A percentile compares a stretch with the other conserved stretches of the same genome.
phyloP scores from a whole-genome alignment of 2,888 invertebrate species.

The Pyrocoelia pectoralis region DNA sequence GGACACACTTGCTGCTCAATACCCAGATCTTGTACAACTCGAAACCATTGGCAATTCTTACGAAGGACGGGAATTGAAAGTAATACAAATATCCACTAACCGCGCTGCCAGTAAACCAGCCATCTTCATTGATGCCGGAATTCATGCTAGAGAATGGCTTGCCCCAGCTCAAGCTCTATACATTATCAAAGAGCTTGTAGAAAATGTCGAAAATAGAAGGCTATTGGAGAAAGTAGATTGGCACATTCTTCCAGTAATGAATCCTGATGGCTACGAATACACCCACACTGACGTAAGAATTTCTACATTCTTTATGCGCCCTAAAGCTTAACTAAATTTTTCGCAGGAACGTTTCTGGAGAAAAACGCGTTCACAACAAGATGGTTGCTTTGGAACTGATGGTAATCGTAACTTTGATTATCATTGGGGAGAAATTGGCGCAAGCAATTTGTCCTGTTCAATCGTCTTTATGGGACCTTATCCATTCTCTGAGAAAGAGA shows the following conservation, averaged over 20 bases:
- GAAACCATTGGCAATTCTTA: slow-evolving; percentile 56
- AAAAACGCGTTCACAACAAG: slow-evolving; percentile 67
- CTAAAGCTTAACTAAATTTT: too few species aligned
- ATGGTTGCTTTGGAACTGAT: slow-evolving; percentile 73
- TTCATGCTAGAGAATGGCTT: slow-evolving; percentile 76
- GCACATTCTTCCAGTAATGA: slow-evolving; percentile 61
- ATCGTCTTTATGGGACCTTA: slow-evolving; percentile 59
- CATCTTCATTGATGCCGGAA: slow-evolving; percentile 65
- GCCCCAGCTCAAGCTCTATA: slow-evolving; percentile 68
- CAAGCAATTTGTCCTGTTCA: slow-evolving; percentile 55
- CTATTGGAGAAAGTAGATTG: slow-evolving; percentile 61
- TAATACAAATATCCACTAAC: slow-evolving; percentile 59
- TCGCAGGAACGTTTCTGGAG: slow-evolving; percentile 67
- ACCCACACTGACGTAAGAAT: slow-evolving; percentile 51
- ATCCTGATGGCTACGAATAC: slow-evolving; percentile 66
- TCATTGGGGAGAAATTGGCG: slow-evolving; percentile 67
- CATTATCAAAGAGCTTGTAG: slow-evolving; percentile 65
- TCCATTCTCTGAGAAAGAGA: slow-evolving; percentile 65
- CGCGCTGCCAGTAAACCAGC: slow-evolving; percentile 57
- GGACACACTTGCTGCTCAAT: slow-evolving; percentile 43
- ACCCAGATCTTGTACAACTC: slow-evolving; percentile 51
- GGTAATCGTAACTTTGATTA: slow-evolving; percentile 79
- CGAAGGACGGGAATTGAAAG: slow-evolving; percentile 57
- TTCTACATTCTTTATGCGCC: too few species aligned
- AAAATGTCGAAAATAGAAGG: slow-evolving; percentile 47